Base-by-base conservation (phyloP, 1,140 invertebrate species). In the Lordiphosa stackelbergi region DNA sequence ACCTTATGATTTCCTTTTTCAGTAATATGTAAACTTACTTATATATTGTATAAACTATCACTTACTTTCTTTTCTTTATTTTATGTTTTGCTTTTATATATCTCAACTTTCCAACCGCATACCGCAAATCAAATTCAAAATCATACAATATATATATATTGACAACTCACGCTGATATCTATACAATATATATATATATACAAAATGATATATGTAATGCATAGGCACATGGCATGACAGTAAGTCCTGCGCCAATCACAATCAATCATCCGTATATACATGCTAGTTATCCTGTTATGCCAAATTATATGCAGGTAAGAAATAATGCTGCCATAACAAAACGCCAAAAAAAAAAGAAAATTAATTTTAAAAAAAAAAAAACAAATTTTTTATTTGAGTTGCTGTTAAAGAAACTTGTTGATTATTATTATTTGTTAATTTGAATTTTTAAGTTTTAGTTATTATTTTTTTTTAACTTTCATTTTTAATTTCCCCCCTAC, bases 181-280 rank as follows among this genome's bases (percentile, higher is more conserved):
- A n/a, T 64, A 73, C 58, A 53, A 63, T 40, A 47, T 53, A 66
- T 48, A 55, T 60, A 73, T 60, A 73, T 58, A 72, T 64, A 57
- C 71, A 66, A 57, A 52, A 57, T 53, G 55, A 58, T 56, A 63
- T 53, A 41, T 61, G 51, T 38, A 61, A 66, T 47, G 59, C 54
- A 42, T 79, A 88, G 87, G 87, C 87, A 85, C 87, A 88, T 85
- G 86, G 87, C 74, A 88, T 88, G 87, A 88, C 86, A 63, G 86
- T 88, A 78, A 88, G 85, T 88, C 87, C 87, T 79, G 86, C 87
- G 85, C 87, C 86, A 85, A 85, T 88, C 87, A 88, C 87, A 81
- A 85, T 88, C 73, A 88, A 87, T 84, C 86, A 88, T 88, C 85
- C 84, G 84, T 88, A 86, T 86, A 74, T 87, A 81, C 86, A 88